Conservation (phyloP, 2,113 vertebrate genomes). For the Pseudorectes ferrugineus region DNA sequence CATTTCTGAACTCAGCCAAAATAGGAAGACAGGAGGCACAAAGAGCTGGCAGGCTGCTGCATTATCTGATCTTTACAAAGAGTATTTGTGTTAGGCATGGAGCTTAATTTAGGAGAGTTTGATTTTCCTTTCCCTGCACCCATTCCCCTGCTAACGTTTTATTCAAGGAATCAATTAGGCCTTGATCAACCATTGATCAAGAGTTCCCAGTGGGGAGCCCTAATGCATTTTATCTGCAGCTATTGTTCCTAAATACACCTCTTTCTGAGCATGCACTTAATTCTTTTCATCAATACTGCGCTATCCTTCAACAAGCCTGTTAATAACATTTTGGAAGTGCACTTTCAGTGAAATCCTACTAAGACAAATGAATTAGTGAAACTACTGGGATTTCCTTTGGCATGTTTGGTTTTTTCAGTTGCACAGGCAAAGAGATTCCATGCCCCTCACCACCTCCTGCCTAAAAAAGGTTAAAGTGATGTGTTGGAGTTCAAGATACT, state of each 20-base stretch:
- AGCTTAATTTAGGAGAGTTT: constrained; percentile 14
- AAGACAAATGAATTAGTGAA: constrained; percentile 36
- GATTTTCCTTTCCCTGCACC: constrained; percentile 7
- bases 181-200: constrained; percentile 28
- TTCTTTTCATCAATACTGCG: constrained; percentile 22
- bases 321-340: constrained; percentile 31
- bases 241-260: constrained; percentile 17
- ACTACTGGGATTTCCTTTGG: not conserved
- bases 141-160: constrained; percentile 24
- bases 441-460: not conserved
- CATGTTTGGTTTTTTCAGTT: not conserved
- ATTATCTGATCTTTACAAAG: not conserved
- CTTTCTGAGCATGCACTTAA: constrained; percentile 31
- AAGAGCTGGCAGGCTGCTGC: not conserved
- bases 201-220: not conserved
- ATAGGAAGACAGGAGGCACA: accelerated
- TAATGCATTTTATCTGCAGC: constrained; percentile 50
- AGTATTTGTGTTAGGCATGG: not conserved
- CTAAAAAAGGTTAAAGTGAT: not conserved
- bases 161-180: constrained; percentile 34
- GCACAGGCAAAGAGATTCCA: not conserved
- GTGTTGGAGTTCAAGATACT: not conserved
- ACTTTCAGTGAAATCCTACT: not conserved
- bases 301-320: constrained; percentile 1
- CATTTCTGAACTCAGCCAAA: not conserved